Base-by-base conservation (phyloP, 1,140 invertebrate species). In the Temnothorax longispinosus region DNA sequence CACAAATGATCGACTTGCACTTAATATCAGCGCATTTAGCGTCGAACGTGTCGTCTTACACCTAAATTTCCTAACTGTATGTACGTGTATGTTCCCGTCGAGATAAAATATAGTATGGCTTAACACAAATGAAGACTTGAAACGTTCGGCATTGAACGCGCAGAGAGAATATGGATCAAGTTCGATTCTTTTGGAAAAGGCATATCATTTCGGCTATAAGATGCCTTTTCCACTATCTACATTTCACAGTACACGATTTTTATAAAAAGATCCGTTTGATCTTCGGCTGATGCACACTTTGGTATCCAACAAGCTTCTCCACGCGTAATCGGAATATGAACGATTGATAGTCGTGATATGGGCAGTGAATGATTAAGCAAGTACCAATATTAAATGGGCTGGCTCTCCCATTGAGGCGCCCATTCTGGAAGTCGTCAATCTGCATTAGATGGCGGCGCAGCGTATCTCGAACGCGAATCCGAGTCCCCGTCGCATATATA, bases 401-500 rank as follows among this genome's bases (percentile, higher is more conserved):
- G 86, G 52, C 87, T 94, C 54, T 94, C 94, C 92, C 92, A 95
- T 7, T 92, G 85, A 67, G 93, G 91, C n/a, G 90, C 87, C 93
- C 93, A 94, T 71, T 94, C 93, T 52, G 93, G 92, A 87, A 94
- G 93, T 89, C 81, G 93, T 95, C 94, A 95, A 91, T 95, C 94
- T 65, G 90, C 87, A 64, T 85, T 94, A 0, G 94, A 93, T 67
- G 95, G 94, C 65, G 95, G 94, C 41, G 94, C 95, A 60, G 94
- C 94, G 65, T 95, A 95, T 76, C 94, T 94, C 75, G 88, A 93
- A 75, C 95, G 92, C 32, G 93, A 91, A 89, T 97, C 96, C n/a
- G 95, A 94, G 91, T 98, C 98, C 85, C 98, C 97, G 95, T 98
- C 98, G 95, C 98, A 99, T 89, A 98, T 98, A 93, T 99, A 99